These are phyloP conservation scores for Lepidurus packardi DNA, from an alignment of 1,140 invertebrate species.

Conservation along the genomic window DNA sequence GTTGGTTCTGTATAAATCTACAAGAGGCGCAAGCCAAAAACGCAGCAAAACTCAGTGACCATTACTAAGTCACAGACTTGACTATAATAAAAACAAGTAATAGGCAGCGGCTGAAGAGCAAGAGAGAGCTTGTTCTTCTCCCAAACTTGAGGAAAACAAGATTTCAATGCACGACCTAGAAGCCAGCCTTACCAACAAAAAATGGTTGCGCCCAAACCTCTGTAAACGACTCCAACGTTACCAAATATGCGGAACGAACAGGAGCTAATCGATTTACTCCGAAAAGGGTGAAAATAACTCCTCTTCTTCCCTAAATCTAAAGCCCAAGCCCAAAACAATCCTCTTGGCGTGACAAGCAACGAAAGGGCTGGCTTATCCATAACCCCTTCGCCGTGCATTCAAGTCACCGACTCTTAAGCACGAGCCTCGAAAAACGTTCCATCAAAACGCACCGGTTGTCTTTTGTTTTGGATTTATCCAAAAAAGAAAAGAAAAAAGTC, in stretches of 20 bases:
- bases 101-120: neutral
- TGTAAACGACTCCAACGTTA: neutral
- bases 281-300: neutral
- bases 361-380: neutral
- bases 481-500: neutral
- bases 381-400: neutral
- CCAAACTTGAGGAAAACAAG: neutral
- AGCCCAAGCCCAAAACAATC: neutral
- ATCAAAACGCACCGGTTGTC: neutral
- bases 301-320: neutral
- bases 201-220: neutral
- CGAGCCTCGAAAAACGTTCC: neutral
- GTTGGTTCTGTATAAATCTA: neutral
- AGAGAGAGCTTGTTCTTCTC: neutral
- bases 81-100: neutral
- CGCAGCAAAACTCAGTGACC: neutral
- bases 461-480: neutral
- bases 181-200: neutral
- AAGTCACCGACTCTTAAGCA: neutral
- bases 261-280: neutral
- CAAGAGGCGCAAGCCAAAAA: neutral
- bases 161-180: neutral
- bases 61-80: neutral
- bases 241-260: slow-evolving; percentile 6
- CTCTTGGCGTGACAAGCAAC: neutral